Evolutionary conservation across 2,888 invertebrate genomes (phyloP).

Genomic region (Chrysodeixis includens): DNA sequence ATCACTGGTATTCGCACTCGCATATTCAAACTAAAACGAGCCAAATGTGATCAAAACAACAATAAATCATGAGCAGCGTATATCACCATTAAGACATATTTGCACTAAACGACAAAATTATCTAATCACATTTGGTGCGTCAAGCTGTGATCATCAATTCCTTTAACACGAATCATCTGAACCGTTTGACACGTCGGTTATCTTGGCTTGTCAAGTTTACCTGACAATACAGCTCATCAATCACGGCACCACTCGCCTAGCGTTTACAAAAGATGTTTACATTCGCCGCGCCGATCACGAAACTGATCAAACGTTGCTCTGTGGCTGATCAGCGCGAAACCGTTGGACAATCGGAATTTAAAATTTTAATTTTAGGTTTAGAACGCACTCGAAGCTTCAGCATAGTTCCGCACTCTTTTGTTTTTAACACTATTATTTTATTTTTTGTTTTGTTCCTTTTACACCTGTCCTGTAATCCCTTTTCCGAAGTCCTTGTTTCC

Average conservation of each 20-base stretch:
- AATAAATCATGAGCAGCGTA: neutral
- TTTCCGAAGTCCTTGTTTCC: conserved; percentile 57
- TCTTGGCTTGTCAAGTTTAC: conserved; percentile 75
- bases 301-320: conserved; percentile 52
- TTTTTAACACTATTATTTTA: conserved; percentile 60
- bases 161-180: conserved; percentile 73
- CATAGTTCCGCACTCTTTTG: conserved; percentile 69
- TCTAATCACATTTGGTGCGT: conserved; percentile 59
- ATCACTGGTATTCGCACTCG: conserved; percentile 42
- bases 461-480: conserved; percentile 56
- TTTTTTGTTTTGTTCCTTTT: conserved; percentile 58
- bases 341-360: conserved; percentile 30
- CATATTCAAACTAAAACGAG: conserved; percentile 28
- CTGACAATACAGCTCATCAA: conserved; percentile 86
- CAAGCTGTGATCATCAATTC: conserved; percentile 52
- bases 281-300: conserved; percentile 50
- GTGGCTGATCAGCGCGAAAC: conserved; percentile 30
- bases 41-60: conserved; percentile 38
- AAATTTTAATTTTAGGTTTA: conserved; percentile 30
- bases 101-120: conserved; percentile 37
- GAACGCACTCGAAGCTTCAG: conserved; percentile 58
- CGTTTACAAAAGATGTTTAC: conserved; percentile 78
- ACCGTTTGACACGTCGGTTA: conserved; percentile 76
- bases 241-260: conserved; percentile 79
- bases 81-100: neutral